Base-by-base conservation (phyloP, 2,797 vertebrate species). In the Coccyzus lansbergi region DNA sequence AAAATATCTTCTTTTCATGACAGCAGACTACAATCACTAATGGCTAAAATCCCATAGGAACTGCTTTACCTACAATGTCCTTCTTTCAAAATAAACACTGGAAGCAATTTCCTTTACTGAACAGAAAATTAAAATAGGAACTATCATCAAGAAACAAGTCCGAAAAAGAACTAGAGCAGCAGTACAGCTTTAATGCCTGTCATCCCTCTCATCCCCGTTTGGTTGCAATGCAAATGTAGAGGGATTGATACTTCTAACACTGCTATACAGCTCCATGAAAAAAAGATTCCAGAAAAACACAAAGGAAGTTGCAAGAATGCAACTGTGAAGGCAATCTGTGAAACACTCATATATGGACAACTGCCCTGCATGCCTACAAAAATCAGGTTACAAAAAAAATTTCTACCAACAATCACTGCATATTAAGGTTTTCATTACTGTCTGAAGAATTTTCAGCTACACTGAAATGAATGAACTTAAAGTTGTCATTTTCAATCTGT, bases 201-300 rank as follows among this genome's bases (percentile, higher is more conserved):
- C 22, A 28, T 1, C 5, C 1, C 6, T 18, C 26, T 3, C 9
- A 10, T 9, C 34, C 19, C n/a, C 6, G 0, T 55, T 46, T 17
- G 15, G 19, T 29, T 76, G 11, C 34, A 81, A 15, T 6, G 36
- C 10, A 86, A 24, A 65, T 55, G 10, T 36, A 24, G 28, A 76
- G 9, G 4, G 24, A 79, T 1, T 34, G 24, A 1, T 56, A 68
- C 15, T 79, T 92, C 71, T 53, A 81, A 75, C 38, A n/a, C 7
- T 52, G 12, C 4, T 33, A 40, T 15, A 22, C 3, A 72, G 22
- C 9, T 58, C 6, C n/a, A 69, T 24, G 15, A 44, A 64, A 31
- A 12, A 81, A 2, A 75, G 15, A 81, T 31, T 79, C 8, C 42
- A 82, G 7, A 72, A 53, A 68, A 83, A 10, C 3, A 49, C 9